phyloP scores from a whole-genome alignment of 2,888 invertebrate species.

The Camptogramma bilineatum region DNA sequence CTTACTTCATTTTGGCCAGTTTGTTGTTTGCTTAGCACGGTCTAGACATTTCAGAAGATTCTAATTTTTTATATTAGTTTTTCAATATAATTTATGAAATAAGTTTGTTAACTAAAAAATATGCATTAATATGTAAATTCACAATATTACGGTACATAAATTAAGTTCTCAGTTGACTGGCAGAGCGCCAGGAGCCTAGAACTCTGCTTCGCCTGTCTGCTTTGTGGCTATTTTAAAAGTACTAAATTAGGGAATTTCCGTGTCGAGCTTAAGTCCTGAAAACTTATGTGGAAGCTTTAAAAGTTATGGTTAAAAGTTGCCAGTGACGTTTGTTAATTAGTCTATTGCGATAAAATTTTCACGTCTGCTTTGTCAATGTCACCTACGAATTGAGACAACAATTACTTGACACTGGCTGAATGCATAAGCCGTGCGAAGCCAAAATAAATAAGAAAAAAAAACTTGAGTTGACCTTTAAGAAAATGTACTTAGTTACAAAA shows the following conservation, averaged over 20 bases:
- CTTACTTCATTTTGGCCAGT: no score
- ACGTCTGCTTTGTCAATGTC: not conserved
- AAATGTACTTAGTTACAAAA: no score
- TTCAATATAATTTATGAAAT: no score
- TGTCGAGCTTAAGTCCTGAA: slow-evolving; percentile 9
- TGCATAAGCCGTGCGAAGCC: no score
- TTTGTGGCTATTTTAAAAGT: slow-evolving; percentile 33
- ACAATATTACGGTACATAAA: slow-evolving; percentile 62
- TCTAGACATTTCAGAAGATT: no score
- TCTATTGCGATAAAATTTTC: not conserved
- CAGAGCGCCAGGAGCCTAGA: slow-evolving; percentile 37
- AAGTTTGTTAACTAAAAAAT: slow-evolving; percentile 39
- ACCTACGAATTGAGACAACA: no score
- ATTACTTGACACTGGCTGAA: no score
- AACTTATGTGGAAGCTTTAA: not conserved
- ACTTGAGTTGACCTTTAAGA: no score
- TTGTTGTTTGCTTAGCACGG: no score
- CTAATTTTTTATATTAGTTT: no score
- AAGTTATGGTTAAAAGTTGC: not conserved
- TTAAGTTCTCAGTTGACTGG: slow-evolving; percentile 48
- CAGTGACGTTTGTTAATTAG: not conserved
- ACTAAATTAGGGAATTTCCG: slow-evolving; percentile 37
- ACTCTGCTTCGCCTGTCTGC: slow-evolving; percentile 27
- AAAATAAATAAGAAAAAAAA: no score
- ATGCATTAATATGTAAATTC: slow-evolving; percentile 52